phyloP scores from a whole-genome alignment of 1,140 invertebrate genomes.

The Phthorimaea operculella region DNA sequence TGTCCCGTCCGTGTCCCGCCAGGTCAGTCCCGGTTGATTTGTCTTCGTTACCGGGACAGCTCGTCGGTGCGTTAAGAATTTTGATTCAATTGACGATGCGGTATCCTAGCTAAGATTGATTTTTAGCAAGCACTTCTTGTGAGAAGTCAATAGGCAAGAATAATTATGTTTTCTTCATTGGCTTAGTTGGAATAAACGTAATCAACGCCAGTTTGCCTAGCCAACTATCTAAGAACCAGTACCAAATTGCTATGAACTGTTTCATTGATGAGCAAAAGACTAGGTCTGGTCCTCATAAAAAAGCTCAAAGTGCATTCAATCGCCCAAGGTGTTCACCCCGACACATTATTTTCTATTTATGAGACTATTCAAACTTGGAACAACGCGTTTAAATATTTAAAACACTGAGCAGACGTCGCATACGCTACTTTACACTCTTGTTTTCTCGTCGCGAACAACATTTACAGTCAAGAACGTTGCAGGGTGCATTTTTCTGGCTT shows the following conservation, averaged over 20 bases:
- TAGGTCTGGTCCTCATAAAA: too few relatives aligned
- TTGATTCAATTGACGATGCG: conserved; percentile 6
- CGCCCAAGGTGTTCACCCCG: too few relatives aligned
- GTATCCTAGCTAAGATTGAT: neutral
- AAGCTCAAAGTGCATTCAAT: too few relatives aligned
- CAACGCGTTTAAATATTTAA: conserved; percentile 48
- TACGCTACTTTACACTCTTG: conserved; percentile 41
- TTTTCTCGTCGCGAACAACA: conserved; percentile 42
- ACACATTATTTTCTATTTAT: too few relatives aligned
- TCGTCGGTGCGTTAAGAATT: conserved; percentile 47
- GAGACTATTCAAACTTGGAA: neutral
- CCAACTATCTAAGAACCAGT: too few relatives aligned
- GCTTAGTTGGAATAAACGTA: too few relatives aligned
- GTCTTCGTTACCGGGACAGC: conserved; percentile 63
- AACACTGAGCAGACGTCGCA: conserved; percentile 19
- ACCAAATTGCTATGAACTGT: too few relatives aligned
- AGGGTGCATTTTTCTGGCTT: conserved; percentile 52
- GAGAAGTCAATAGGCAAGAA: too few relatives aligned
- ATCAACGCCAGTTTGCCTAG: too few relatives aligned
- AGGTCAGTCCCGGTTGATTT: conserved; percentile 57
- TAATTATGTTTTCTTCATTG: too few relatives aligned
- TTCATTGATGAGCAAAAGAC: too few relatives aligned
- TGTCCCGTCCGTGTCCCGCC: conserved; percentile 17
- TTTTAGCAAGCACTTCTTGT: too few relatives aligned
- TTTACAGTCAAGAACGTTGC: conserved; percentile 49